Evolutionary conservation across 2,888 invertebrate species (phyloP), one percentile per base, ranked within the genome.

Genomic region (Pediacus dermestoides): DNA sequence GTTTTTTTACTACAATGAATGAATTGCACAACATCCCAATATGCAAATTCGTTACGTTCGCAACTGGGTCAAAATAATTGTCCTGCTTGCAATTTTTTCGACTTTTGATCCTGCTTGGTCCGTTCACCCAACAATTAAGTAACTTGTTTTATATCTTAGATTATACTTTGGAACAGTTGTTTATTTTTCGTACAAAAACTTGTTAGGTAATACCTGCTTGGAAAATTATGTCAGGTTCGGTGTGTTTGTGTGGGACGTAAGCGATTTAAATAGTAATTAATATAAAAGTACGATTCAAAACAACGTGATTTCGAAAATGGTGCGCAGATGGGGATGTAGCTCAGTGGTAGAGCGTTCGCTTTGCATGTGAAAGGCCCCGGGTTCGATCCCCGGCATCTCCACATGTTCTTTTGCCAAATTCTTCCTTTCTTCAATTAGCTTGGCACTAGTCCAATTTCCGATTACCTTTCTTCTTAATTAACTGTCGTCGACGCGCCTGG

Each of bases 261-360:
- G n/a, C n/a, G n/a, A n/a, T n/a, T n/a, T n/a, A n/a, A n/a, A n/a
- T n/a, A n/a, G n/a, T n/a, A n/a, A n/a, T n/a, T n/a, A n/a, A n/a
- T n/a, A n/a, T n/a, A n/a, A n/a, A n/a, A n/a, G n/a, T n/a, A n/a
- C n/a, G n/a, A n/a, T n/a, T n/a, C n/a, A n/a, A n/a, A n/a, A n/a
- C n/a, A n/a, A n/a, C n/a, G n/a, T n/a, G n/a, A n/a, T n/a, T n/a
- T n/a, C 4, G 14, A 28, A 28, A 14, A 13, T 28, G 12, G 3
- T 3, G 11, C n/a, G 18, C 8, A 6, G 4, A 18, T 28, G 79
- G 80, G 80, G 90, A 88, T 89, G 88, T 90, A 90, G 90, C 90
- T 90, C 90, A 90, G 88, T 89, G 90, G 90, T 90, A 90, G 90
- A 90, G 90, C 90, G 89, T 88, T 90, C 89, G 90, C 90, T 90